Conservation (phyloP, 2,113 vertebrate species). For the Callionymus lyra region DNA sequence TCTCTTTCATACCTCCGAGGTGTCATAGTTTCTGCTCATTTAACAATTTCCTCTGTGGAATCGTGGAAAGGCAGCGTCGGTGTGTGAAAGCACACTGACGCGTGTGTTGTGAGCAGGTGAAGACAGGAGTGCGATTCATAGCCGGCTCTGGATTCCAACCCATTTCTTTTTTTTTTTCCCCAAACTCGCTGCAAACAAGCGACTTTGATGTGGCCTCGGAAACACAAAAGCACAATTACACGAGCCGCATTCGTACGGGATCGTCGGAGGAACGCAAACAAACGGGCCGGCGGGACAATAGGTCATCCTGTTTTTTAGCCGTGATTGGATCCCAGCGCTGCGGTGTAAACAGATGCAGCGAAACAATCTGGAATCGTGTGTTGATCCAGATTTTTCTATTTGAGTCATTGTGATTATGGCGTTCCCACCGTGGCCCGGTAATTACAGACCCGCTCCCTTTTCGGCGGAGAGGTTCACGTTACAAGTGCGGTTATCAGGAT, state of each 20-base stretch:
- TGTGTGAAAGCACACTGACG: slow-evolving; percentile 28
- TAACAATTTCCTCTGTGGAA: slow-evolving; percentile 47
- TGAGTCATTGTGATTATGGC: slow-evolving; percentile 65
- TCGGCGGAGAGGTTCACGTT: slow-evolving; percentile 49
- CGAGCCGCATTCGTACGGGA: neutral
- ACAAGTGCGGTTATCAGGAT: slow-evolving; percentile 62
- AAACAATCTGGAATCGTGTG: slow-evolving; percentile 57
- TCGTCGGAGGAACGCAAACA: neutral
- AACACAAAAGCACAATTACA: neutral
- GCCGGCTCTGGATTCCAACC: slow-evolving; percentile 18
- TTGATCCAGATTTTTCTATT: slow-evolving; percentile 63
- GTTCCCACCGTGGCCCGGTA: slow-evolving; percentile 45
- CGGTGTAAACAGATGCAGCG: slow-evolving; percentile 41
- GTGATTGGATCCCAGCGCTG: slow-evolving; percentile 25
- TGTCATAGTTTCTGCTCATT: slow-evolving; percentile 57
- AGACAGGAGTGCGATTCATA: slow-evolving; percentile 21
- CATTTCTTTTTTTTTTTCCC: neutral
- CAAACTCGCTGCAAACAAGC: neutral
- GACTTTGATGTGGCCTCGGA: neutral
- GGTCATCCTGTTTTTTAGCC: slow-evolving; percentile 25
- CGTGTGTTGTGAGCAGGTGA: slow-evolving; percentile 25
- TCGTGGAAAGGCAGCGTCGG: slow-evolving; percentile 22
- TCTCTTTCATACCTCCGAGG: slow-evolving; percentile 40
- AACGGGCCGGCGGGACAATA: slow-evolving; percentile 43
- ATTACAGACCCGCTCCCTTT: slow-evolving; percentile 46